Percentiles rank a stretch among this genome's conserved stretches.
phyloP scores from a whole-genome alignment of 2,797 vertebrate species.

The Acrocephalus scirpaceus region DNA sequence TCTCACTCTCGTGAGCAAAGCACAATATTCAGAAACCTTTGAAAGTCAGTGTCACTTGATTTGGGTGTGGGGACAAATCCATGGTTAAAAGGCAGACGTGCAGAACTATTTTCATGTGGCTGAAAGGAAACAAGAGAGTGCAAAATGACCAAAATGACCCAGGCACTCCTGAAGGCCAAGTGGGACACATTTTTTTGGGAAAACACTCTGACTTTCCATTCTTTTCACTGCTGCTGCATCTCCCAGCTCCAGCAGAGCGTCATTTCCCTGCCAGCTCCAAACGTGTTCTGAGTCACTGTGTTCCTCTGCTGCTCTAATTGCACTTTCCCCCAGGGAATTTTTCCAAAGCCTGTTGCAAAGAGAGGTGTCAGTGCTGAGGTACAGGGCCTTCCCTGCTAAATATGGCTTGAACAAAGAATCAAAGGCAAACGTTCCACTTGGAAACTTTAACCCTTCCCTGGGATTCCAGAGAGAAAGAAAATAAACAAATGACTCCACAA shows the following conservation, averaged over 20 bases:
- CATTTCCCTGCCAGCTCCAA: background rate
- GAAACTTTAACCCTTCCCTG: background rate
- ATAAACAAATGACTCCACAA: background rate
- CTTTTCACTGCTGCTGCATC: background rate
- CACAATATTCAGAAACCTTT: background rate
- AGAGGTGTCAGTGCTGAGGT: background rate
- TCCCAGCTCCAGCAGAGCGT: background rate
- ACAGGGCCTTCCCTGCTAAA: background rate
- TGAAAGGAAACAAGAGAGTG: background rate
- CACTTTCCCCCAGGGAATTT: background rate
- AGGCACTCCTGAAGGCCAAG: background rate
- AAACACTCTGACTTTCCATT: background rate
- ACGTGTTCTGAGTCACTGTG: background rate
- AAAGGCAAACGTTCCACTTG: rapidly evolving
- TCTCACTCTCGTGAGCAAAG: background rate
- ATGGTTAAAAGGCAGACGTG: rapidly evolving
- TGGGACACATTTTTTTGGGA: background rate
- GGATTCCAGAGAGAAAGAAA: background rate
- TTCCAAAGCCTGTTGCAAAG: background rate
- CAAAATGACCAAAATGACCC: background rate
- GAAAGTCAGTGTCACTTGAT: background rate
- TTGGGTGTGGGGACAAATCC: background rate
- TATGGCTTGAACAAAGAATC: background rate
- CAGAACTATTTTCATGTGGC: background rate
- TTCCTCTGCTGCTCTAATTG: background rate